Conservation (phyloP, 2,113 vertebrate species). For the Brachypteracias leptosomus region DNA sequence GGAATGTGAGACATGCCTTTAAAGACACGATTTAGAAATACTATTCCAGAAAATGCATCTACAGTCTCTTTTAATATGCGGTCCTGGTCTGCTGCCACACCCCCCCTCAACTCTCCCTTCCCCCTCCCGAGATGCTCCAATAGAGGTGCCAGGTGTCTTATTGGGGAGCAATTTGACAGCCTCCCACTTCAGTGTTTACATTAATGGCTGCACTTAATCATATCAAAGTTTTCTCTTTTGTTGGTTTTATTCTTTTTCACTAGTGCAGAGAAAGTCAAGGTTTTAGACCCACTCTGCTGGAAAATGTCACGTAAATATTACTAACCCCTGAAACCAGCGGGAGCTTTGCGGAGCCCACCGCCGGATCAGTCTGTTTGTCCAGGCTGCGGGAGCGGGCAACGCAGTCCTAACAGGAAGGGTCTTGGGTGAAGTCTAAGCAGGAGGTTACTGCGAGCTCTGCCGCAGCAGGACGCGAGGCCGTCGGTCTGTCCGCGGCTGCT, state of each 20-base stretch:
- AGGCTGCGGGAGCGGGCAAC: accelerated
- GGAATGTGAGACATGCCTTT: neutral
- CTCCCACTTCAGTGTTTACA: neutral
- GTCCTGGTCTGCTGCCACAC: neutral
- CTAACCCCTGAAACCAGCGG: neutral
- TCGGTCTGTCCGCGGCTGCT: accelerated
- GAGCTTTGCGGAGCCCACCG: neutral
- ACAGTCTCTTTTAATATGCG: neutral
- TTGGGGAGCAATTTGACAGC: neutral
- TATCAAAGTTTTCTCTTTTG: neutral
- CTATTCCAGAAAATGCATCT: neutral
- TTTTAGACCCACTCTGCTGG: neutral
- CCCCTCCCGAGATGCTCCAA: accelerated
- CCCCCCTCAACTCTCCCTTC: accelerated
- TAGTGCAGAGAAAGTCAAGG: neutral
- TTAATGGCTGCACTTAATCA: neutral
- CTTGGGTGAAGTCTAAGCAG: accelerated
- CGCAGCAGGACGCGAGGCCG: accelerated
- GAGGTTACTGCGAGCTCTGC: accelerated
- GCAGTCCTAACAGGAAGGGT: neutral
- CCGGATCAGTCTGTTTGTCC: neutral
- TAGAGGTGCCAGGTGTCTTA: neutral
- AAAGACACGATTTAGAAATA: neutral
- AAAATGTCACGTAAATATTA: conserved; percentile 47
- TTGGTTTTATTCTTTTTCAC: neutral